Conservation (phyloP, 2,113 vertebrate species). For the Oceanodroma tethys region DNA sequence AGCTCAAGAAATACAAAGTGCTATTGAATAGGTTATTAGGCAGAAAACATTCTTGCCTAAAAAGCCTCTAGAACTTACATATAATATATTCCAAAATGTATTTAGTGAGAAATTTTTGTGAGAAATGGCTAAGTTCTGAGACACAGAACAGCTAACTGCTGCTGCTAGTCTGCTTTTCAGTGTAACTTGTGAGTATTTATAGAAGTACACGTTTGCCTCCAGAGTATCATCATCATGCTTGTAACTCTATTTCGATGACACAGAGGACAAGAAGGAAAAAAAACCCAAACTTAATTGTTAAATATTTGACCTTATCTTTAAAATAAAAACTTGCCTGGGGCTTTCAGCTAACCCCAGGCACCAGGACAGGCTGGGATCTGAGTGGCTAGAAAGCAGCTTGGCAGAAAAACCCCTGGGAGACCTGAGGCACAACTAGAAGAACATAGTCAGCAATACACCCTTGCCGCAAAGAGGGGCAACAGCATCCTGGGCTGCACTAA, state of each 20-base stretch:
- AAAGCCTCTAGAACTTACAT: not conserved
- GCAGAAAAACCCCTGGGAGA: not conserved
- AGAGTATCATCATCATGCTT: not conserved
- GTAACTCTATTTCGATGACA: not conserved
- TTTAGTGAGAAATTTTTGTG: constrained; percentile 15
- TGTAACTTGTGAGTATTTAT: not conserved
- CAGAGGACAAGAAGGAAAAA: not conserved
- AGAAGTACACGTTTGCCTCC: not conserved
- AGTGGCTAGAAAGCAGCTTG: not conserved
- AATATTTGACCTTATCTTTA: not conserved
- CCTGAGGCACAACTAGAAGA: not conserved
- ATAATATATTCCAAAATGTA: constrained; percentile 1
- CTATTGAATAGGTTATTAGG: constrained; percentile 26
- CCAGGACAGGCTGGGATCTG: not conserved
- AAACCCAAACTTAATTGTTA: not conserved
- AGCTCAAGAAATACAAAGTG: constrained; percentile 15
- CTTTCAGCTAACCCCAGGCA: not conserved
- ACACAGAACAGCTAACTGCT: not conserved
- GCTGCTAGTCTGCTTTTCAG: not conserved
- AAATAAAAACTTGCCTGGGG: not conserved
- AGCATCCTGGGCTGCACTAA: not conserved
- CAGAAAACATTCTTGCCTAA: constrained; percentile 8
- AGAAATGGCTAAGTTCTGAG: not conserved
- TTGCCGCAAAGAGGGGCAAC: not conserved
- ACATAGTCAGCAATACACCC: not conserved